phyloP scores from a whole-genome alignment of 2,888 invertebrate species.

The Andrena fulva region DNA sequence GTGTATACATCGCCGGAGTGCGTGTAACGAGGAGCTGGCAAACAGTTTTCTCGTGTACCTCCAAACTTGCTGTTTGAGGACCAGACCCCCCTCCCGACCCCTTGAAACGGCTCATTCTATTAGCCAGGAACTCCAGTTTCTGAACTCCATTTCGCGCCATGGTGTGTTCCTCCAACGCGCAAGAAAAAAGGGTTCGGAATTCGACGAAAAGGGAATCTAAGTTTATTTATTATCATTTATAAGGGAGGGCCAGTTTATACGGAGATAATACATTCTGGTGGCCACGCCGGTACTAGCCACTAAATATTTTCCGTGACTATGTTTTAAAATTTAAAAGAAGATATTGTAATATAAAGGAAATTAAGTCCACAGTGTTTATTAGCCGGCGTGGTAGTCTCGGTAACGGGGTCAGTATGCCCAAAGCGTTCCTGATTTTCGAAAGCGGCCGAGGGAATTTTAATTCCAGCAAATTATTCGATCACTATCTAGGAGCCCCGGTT shows the following conservation, averaged over 20 bases:
- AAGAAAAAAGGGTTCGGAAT: conserved; percentile 3
- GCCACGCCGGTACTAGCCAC: too few species aligned
- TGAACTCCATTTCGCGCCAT: conserved; percentile 40
- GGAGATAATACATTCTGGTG: too few species aligned
- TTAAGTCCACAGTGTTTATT: too few species aligned
- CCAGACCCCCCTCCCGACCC: conserved; percentile 52
- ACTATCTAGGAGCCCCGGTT: too few species aligned
- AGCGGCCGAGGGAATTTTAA: not conserved
- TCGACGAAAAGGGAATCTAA: not conserved
- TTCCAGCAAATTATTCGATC: not conserved
- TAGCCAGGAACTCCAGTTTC: conserved; percentile 65
- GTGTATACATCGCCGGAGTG: conserved; percentile 45
- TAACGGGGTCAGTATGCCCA: too few species aligned
- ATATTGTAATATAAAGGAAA: too few species aligned
- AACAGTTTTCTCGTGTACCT: conserved; percentile 71
- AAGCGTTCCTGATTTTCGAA: not conserved
- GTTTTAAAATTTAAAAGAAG: too few species aligned
- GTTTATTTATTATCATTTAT: not conserved
- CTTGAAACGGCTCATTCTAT: conserved; percentile 69
- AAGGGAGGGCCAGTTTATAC: too few species aligned
- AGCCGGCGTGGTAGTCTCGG: too few species aligned
- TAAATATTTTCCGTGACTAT: too few species aligned
- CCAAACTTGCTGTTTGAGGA: conserved; percentile 66
- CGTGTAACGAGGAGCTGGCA: conserved; percentile 63
- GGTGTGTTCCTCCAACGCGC: not conserved